Evolutionary conservation across 2,888 invertebrate genomes (phyloP), one percentile per base, ranked within the genome.

Genomic region (Anthophora plumipes): DNA sequence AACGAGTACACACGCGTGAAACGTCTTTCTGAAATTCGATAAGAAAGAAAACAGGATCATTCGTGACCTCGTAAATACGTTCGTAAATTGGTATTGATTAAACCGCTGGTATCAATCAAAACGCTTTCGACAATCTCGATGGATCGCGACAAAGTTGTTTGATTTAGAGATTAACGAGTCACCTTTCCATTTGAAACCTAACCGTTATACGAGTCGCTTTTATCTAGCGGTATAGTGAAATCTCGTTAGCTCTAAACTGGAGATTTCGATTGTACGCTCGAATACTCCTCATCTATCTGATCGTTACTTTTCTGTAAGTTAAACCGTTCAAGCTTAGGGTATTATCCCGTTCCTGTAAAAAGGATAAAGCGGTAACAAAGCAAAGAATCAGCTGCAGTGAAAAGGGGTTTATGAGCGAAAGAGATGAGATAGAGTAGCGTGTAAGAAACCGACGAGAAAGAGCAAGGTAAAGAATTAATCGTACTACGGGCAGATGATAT

Each of bases 391-490:
- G 39, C 25, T 11, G 41, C 25, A 20, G 31, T 31, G 14, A 48
- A 25, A n/a, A 11, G 8, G 39, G 7, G 55, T 73, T 25, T 22
- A 39, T 31, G 48, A 81, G 80, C 37, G 43, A 41, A 14, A 74
- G 39, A 50, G 61, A 63, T 71, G 57, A 67, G n/a, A n/a, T n/a
- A n/a, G n/a, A n/a, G n/a, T 79, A 70, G 52, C 61, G 52, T 22
- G 64, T 66, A 11, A 22, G 60, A 11, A 37, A 73, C 25, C 55
- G 31, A 22, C 14, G 64, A 43, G 46, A 75, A 61, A 60, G 66
- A 76, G 64, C 25, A 54, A 39, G 39, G 60, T 22, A 63, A 77
- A 77, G 74, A 64, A 68, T 78, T 50, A n/a, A 50, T 55, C 48
- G 11, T 39, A 46, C 67, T 25, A 1, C 12, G 11, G 22, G 41